These are phyloP conservation scores for Galeopterus variegatus DNA, from an alignment of 2,113 vertebrate species.

Conservation along the genomic window DNA sequence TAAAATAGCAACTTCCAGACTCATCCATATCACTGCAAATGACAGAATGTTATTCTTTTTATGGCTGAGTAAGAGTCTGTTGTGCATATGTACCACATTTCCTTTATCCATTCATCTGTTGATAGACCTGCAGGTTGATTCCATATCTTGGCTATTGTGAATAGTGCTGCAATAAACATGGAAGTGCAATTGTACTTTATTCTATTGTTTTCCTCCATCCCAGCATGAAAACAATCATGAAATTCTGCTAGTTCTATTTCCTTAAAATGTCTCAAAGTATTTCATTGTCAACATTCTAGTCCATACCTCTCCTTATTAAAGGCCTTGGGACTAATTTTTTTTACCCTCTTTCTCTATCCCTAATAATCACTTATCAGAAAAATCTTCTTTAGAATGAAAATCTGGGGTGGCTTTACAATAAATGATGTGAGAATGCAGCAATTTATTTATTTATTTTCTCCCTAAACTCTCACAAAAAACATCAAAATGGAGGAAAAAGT, in stretches of 20 bases:
- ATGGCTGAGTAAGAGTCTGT: no score
- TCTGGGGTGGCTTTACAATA: background rate
- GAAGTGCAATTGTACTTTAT: background rate
- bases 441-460: conserved; percentile 2
- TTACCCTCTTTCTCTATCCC: background rate
- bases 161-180: no score
- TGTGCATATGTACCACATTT: no score
- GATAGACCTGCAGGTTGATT: no score
- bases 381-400: background rate
- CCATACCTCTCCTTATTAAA: background rate
- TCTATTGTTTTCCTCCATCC: background rate
- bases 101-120: no score
- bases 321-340: background rate
- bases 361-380: background rate
- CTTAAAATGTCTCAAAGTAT: background rate
- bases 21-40: no score
- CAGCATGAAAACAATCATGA: background rate
- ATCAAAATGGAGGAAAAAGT: background rate
- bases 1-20: no score
- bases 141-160: no score
- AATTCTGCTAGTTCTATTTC: background rate
- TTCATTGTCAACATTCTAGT: background rate
- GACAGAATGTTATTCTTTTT: no score
- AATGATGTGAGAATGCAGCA: background rate
- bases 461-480: background rate